These are phyloP conservation scores for Myotis yumanensis DNA, from an alignment of 2,113 vertebrate genomes.

Conservation along the genomic window DNA sequence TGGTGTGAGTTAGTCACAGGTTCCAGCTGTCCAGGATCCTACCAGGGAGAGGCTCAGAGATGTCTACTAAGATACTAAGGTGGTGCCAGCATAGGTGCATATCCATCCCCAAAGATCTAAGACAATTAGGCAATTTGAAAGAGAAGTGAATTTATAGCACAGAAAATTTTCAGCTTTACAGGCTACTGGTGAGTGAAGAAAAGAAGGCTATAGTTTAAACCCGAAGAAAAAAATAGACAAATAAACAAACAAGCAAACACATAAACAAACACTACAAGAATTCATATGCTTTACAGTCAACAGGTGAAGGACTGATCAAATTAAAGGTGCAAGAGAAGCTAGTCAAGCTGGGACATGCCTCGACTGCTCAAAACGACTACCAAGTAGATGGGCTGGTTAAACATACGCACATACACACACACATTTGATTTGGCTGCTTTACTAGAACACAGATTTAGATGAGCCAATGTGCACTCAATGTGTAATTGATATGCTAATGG, in stretches of 20 bases:
- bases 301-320: not conserved
- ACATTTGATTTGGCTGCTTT: not conserved
- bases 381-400: not conserved
- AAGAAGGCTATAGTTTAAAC: not conserved
- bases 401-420: not conserved
- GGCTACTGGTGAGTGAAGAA: not conserved
- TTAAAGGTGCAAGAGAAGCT: not conserved
- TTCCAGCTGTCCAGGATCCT: not conserved
- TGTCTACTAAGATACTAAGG: not conserved
- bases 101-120: not conserved
- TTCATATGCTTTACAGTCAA: not conserved
- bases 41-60: not conserved
- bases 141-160: not conserved
- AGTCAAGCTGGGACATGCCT: not conserved
- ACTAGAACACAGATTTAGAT: not conserved
- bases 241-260: not conserved
- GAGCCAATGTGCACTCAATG: not conserved
- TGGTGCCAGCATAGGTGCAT: not conserved
- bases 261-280: not conserved
- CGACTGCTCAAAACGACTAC: not conserved
- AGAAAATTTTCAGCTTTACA: not conserved
- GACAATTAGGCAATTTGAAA: not conserved
- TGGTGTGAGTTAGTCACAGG: not conserved
- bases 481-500: not conserved
- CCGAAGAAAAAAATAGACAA: not conserved